Base-by-base conservation (phyloP, 2,888 invertebrate genomes). In the Cancer borealis region DNA sequence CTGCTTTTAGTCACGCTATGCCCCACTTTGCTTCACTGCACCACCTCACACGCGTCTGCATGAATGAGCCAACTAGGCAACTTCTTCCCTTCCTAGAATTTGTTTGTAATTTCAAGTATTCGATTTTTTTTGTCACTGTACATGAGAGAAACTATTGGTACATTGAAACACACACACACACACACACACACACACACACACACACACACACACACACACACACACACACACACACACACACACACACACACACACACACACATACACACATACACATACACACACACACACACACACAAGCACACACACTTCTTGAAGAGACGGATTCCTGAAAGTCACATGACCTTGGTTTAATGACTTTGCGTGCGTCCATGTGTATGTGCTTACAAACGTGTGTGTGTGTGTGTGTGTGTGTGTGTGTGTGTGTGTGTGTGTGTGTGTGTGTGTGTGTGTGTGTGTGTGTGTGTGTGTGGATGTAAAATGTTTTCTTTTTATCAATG, bases 161-260 rank as follows among this genome's bases (percentile, higher is more conserved):
- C 54, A 12, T 54, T 3, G 17, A 54, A 12, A 54, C 54, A 54
- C 54, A 30, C 84, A 84, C 84, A 84, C 84, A 84, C 84, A 89
- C n/a, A 89, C 49, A 89, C 49, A 89, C 49, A 89, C 49, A 49
- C 49, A 89, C 49, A 89, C 49, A 89, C 49, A 89, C 47, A 90
- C 49, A 90, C 49, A 90, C 47, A 90, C 49, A 90, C 49, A 90
- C 47, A 90, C 49, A 90, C n/a, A 90, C 49, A 90, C 49, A 90
- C n/a, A 90, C 49, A 90, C 49, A 90, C 49, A 90, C 49, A 90
- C 49, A 90, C 49, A 90, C 49, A 54, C 54, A 54, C 12, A 8
- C 8, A 49, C 49, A 0, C 14, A 49, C 30, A 39, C n/a, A 60
- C 45, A 66, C 91, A 54, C 54, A 54, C 54, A 54, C 14, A 46